These are phyloP conservation scores for Hecatera dysodea DNA, from an alignment of 2,888 invertebrate species.

Conservation along the genomic window DNA sequence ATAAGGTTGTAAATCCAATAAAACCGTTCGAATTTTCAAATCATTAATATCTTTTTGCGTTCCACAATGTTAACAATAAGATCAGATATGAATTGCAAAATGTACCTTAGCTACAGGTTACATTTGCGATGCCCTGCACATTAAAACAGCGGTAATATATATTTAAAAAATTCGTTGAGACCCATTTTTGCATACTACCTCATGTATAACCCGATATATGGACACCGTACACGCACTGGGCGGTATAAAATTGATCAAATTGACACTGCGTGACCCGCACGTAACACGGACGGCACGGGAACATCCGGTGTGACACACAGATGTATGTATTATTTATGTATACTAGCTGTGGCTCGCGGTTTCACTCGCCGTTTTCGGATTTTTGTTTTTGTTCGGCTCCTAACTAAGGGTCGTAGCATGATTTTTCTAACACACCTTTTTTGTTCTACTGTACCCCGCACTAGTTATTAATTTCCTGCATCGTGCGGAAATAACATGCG, in stretches of 20 bases:
- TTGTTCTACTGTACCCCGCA: not conserved
- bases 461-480: not conserved
- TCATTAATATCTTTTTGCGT: too few species aligned
- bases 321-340: constrained; percentile 10
- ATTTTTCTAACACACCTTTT: too few species aligned
- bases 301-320: constrained; percentile 57
- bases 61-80: too few species aligned
- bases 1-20: too few species aligned
- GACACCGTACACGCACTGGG: constrained; percentile 56
- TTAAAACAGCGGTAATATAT: not conserved
- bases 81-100: too few species aligned
- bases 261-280: constrained; percentile 65
- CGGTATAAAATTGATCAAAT: constrained; percentile 64
- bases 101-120: too few species aligned
- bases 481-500: constrained; percentile 7
- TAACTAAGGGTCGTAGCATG: too few species aligned
- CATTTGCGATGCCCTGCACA: too few species aligned
- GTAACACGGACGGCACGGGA: constrained; percentile 28
- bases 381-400: too few species aligned
- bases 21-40: too few species aligned
- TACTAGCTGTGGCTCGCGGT: too few species aligned
- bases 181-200: not conserved
- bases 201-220: not conserved
- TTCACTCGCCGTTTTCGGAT: too few species aligned
- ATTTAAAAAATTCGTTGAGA: not conserved